These are phyloP conservation scores for Phodopus roborovskii DNA, from an alignment of 2,113 vertebrate genomes.

Conservation along the genomic window DNA sequence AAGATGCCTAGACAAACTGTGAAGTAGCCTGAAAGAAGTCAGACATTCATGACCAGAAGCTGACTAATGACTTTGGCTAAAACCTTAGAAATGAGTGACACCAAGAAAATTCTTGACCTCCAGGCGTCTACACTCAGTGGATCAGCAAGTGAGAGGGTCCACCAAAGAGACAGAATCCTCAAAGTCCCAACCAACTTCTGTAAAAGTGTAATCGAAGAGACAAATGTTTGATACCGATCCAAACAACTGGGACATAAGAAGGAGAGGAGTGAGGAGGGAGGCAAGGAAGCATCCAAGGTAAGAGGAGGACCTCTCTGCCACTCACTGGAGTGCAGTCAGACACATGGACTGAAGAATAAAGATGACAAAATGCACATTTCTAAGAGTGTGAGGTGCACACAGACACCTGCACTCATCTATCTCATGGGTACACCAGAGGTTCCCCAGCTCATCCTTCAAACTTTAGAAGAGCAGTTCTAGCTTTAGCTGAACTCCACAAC, in stretches of 20 bases:
- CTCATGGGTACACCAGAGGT: slow-evolving; percentile 23
- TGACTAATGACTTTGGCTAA: background rate
- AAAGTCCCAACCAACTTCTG: background rate
- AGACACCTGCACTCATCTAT: slow-evolving; percentile 17
- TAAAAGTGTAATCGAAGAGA: background rate
- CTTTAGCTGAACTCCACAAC: slow-evolving; percentile 46
- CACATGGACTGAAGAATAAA: background rate
- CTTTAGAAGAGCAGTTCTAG: slow-evolving; percentile 8
- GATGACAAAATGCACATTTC: background rate
- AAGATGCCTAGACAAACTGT: background rate
- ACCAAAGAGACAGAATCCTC: slow-evolving; percentile 21
- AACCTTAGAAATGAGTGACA: background rate
- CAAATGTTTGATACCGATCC: background rate
- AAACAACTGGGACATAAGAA: background rate
- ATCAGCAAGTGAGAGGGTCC: background rate
- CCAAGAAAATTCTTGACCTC: background rate
- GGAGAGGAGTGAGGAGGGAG: background rate
- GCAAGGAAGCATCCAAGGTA: background rate
- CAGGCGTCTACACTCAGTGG: background rate
- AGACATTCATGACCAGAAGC: background rate
- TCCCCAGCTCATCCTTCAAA: slow-evolving; percentile 31
- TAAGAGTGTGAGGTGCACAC: background rate
- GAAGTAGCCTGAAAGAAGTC: background rate
- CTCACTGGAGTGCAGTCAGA: background rate
- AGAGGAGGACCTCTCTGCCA: background rate